phyloP scores from a whole-genome alignment of 1,140 invertebrate species.

The Drosophila repleta region DNA sequence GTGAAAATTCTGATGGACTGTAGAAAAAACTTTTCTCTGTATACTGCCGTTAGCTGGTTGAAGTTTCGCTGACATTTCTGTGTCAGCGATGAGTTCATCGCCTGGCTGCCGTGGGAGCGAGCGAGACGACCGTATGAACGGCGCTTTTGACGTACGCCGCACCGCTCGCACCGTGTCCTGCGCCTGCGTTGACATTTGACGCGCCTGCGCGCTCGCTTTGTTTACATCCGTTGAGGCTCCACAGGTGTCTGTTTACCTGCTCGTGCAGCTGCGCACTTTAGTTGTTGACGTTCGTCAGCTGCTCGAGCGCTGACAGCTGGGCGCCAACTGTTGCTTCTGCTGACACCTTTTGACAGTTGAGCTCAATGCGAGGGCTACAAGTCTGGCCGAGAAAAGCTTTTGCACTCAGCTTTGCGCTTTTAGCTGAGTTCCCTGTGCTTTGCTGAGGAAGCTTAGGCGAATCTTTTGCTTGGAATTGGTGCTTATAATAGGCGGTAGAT shows the following conservation, averaged over 20 bases:
- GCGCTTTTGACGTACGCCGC: constrained; percentile 4
- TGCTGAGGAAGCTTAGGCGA: background rate
- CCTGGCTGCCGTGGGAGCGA: constrained; percentile 3
- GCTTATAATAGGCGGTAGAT: background rate
- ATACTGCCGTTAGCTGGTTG: constrained; percentile 63
- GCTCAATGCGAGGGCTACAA: constrained; percentile 20
- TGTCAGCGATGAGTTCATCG: constrained; percentile 62
- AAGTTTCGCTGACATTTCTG: constrained; percentile 68
- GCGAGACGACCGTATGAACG: constrained; percentile 11
- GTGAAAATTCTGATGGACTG: constrained; percentile 52
- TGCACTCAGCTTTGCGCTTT: background rate
- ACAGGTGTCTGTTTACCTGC: constrained; percentile 74
- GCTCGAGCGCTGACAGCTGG: constrained; percentile 35
- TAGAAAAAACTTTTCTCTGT: constrained; percentile 73
- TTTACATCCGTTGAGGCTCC: constrained; percentile 51
- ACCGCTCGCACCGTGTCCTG: constrained; percentile 39
- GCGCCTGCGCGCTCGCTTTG: constrained; percentile 45
- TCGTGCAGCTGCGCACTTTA: constrained; percentile 48
- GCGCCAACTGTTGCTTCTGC: constrained; percentile 39
- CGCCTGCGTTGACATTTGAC: constrained; percentile 63
- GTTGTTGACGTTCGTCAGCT: constrained; percentile 39
- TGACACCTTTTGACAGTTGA: constrained; percentile 36
- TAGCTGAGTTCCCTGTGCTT: background rate
- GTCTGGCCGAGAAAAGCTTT: background rate
- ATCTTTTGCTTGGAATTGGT: background rate